Conservation (phyloP, 1,140 invertebrate genomes). For the Panonychus citri region DNA sequence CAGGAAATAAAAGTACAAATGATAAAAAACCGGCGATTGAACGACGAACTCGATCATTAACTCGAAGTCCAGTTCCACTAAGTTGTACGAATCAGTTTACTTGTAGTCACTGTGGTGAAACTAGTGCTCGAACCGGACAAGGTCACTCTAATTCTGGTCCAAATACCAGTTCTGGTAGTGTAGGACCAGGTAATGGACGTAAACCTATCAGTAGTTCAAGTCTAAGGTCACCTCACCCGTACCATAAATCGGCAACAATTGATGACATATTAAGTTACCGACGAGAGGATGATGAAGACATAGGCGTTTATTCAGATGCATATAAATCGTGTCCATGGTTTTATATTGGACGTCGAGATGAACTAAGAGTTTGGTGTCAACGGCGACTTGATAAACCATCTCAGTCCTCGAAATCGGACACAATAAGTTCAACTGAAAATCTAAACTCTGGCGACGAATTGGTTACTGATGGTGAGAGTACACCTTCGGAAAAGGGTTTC, state of each 20-base stretch:
- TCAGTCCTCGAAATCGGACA: background rate
- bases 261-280: slow-evolving; percentile 7
- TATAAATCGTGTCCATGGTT: slow-evolving; percentile 46
- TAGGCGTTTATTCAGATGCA: slow-evolving; percentile 40
- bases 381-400: background rate
- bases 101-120: slow-evolving; percentile 7
- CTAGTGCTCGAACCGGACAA: background rate
- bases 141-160: background rate
- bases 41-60: slow-evolving; percentile 4
- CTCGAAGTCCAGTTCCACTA: background rate
- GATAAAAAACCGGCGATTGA: background rate
- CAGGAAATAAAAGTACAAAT: too few species aligned
- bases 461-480: background rate
- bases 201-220: background rate
- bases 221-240: background rate
- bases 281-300: slow-evolving; percentile 12
- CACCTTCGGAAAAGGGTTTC: slow-evolving; percentile 63
- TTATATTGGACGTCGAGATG: slow-evolving; percentile 45
- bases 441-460: background rate
- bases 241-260: slow-evolving; percentile 5
- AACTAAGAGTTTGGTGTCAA: slow-evolving; percentile 36
- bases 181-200: background rate
- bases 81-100: slow-evolving; percentile 7
- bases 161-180: background rate
- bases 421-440: background rate